A percentile compares a stretch with the other conserved stretches of the same genome.
These are phyloP conservation scores for Syngnathus rostellatus DNA, from an alignment of 2,797 vertebrate species.

Conservation along the genomic window DNA sequence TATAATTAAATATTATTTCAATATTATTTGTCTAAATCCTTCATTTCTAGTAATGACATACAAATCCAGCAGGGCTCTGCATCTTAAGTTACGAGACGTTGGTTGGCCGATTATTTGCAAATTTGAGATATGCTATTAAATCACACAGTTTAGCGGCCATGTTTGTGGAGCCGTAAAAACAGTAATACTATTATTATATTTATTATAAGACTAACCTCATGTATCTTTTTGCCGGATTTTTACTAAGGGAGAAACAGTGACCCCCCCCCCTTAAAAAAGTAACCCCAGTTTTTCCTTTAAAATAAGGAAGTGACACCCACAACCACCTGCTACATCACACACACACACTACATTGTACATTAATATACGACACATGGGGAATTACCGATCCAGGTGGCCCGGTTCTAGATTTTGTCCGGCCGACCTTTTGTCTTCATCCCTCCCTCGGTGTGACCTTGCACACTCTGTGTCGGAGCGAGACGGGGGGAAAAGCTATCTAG, in stretches of 20 bases:
- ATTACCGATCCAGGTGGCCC: constrained; percentile 2
- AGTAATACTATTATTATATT: too few relatives aligned
- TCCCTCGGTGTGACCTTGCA: constrained; percentile 56
- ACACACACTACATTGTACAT: not conserved
- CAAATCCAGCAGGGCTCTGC: not conserved
- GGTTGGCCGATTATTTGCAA: not conserved
- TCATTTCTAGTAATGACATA: not conserved
- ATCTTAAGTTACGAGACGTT: too few relatives aligned
- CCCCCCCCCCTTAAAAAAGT: constrained; percentile 41
- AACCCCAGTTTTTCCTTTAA: not conserved
- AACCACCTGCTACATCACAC: constrained; percentile 49
- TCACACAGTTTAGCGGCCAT: too few relatives aligned
- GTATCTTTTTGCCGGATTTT: too few relatives aligned
- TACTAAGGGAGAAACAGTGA: too few relatives aligned
- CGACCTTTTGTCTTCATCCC: constrained; percentile 9
- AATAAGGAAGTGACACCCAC: constrained; percentile 45
- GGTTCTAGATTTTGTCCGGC: not conserved
- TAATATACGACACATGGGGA: not conserved
- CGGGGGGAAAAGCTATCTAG: constrained; percentile 62
- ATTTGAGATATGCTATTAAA: not conserved
- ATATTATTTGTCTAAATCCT: too few relatives aligned
- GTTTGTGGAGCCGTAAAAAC: too few relatives aligned
- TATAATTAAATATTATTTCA: too few relatives aligned
- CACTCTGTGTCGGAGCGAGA: constrained; percentile 29
- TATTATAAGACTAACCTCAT: too few relatives aligned